Conservation (phyloP, 1,140 invertebrate genomes). For the Ceratina australensis region DNA sequence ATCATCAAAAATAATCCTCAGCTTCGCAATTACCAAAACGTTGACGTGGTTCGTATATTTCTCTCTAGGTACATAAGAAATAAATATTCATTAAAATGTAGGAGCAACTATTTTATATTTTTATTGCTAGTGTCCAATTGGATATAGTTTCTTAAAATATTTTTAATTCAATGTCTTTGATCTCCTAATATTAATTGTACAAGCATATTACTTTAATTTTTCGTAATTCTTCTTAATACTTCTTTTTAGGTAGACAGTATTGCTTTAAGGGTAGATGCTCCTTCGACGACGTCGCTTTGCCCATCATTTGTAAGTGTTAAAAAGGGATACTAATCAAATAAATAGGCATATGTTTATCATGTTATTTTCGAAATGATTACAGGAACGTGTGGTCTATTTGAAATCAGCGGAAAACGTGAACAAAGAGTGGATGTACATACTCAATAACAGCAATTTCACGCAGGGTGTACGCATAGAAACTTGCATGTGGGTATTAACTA, state of each 20-base stretch:
- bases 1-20: slow-evolving; percentile 36
- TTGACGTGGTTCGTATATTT: slow-evolving; percentile 58
- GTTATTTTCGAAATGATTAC: slow-evolving; percentile 50
- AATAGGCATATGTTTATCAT: too few relatives aligned
- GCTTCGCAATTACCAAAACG: slow-evolving; percentile 45
- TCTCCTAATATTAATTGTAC: background rate
- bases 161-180: background rate
- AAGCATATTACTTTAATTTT: background rate
- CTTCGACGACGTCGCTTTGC: background rate
- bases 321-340: too few relatives aligned
- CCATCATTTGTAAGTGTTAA: background rate
- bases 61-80: background rate
- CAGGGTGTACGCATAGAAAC: slow-evolving; percentile 81
- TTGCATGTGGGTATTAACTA: slow-evolving; percentile 74
- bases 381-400: slow-evolving; percentile 76
- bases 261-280: too few relatives aligned
- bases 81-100: too few relatives aligned
- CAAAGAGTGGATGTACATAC: slow-evolving; percentile 80
- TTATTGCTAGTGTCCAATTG: too few relatives aligned
- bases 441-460: slow-evolving; percentile 79
- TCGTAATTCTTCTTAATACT: background rate
- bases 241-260: background rate
- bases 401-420: slow-evolving; percentile 74
- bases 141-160: too few relatives aligned
- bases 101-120: too few relatives aligned